phyloP scores from a whole-genome alignment of 2,888 invertebrate species.

The Acleris literana region DNA sequence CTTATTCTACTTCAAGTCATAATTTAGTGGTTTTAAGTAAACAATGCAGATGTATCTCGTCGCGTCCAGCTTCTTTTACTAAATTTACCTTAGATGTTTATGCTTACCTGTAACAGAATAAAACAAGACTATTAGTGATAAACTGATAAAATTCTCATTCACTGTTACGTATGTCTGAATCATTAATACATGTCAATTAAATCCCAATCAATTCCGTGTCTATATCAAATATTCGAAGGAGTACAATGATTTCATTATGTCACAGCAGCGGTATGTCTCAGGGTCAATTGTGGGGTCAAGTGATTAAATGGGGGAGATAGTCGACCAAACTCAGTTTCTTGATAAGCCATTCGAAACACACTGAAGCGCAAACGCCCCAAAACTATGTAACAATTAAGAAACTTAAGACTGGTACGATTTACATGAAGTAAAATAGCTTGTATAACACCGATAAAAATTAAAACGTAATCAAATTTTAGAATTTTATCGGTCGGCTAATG shows the following conservation, averaged over 20 bases:
- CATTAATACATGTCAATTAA: slow-evolving; percentile 31
- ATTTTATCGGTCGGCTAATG: slow-evolving; percentile 42
- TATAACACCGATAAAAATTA: slow-evolving; percentile 4
- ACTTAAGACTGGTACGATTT: slow-evolving; percentile 1
- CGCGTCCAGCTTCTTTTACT: slow-evolving; percentile 53
- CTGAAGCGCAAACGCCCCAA: slow-evolving; percentile 28
- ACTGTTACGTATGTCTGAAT: not conserved
- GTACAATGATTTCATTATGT: slow-evolving; percentile 56
- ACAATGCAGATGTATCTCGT: slow-evolving; percentile 44
- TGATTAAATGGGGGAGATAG: slow-evolving; percentile 58
- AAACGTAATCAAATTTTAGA: slow-evolving; percentile 23
- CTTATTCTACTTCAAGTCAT: slow-evolving; percentile 6
- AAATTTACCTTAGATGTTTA: slow-evolving; percentile 41
- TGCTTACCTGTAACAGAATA: slow-evolving; percentile 49
- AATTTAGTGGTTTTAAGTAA: slow-evolving; percentile 2
- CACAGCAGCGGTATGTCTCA: slow-evolving; percentile 52
- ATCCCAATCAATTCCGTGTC: slow-evolving; percentile 35
- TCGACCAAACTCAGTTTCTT: slow-evolving; percentile 44
- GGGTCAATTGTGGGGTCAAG: slow-evolving; percentile 72
- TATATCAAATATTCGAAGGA: slow-evolving; percentile 34
- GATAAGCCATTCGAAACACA: slow-evolving; percentile 44
- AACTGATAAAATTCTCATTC: slow-evolving; percentile 8
- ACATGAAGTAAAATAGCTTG: slow-evolving; percentile 1
- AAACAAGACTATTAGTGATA: slow-evolving; percentile 33
- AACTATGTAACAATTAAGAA: slow-evolving; percentile 24